Evolutionary conservation across 2,113 vertebrate species (phyloP), one percentile per base, ranked within the genome.

Genomic region (Siniperca chuatsi): DNA sequence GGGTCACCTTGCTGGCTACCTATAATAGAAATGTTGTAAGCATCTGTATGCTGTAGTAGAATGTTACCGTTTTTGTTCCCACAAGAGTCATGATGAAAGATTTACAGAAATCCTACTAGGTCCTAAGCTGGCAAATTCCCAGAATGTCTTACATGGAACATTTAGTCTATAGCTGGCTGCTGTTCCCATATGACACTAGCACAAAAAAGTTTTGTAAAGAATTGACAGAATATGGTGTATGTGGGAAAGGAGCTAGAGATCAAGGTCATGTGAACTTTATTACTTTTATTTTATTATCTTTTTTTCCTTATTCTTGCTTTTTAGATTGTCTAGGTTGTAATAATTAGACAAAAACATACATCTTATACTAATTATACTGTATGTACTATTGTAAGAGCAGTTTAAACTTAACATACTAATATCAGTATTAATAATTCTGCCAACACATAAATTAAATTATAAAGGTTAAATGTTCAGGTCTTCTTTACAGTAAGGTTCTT

Each of bases 11-110:
- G 33, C 48, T 9, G 12, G n/a, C 29, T 37, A 8, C 58, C 37
- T 18, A 12, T 58, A 78, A 73, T 60, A 67, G 37, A 84, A 73
- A 69, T 54, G 33, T 33, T 61, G 60, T 54, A 29, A 77, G 13
- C 8, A 13, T 84, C n/a, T 42, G 52, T 48, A n/a, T 52, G 37
- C 25, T 64, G 11, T 33, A 65, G 35, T n/a, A 25, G 20, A 40
- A n/a, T 13, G 2, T 40, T 74, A 46, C 2, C n/a, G 48, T 44
- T 78, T 60, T 77, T 40, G 52, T 73, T 78, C 61, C 73, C 57
- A 57, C 37, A 16, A 57, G 64, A 69, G 48, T 37, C 33, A 3
- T 21, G 42, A 58, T 78, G 52, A 78, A 71, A 61, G 54, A 66
- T 69, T 69, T 54, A 54, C 8, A 44, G 54, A 37, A 40, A 65